A percentile compares a stretch with the other conserved stretches of the same genome.
Evolutionary conservation across 2,888 invertebrate species (phyloP).

Genomic region (Metalampra italica): DNA sequence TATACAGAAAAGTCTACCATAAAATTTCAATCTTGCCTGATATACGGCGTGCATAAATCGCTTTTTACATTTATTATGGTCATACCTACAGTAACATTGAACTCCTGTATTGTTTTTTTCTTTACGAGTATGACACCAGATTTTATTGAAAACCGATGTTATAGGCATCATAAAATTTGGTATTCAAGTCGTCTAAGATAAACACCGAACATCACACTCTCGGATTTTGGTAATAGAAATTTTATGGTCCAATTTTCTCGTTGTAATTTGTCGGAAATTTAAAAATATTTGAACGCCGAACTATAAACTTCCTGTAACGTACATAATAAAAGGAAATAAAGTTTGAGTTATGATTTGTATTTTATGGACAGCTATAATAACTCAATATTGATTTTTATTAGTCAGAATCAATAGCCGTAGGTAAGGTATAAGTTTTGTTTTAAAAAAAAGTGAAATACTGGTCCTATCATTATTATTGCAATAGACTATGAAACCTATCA

Average conservation of each 20-base stretch:
- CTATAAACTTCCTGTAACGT: slow-evolving; percentile 18
- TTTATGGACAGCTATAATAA: slow-evolving; percentile 2
- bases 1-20: slow-evolving; percentile 7
- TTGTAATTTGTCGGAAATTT: slow-evolving; percentile 38
- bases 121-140: slow-evolving; percentile 37
- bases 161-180: slow-evolving; percentile 53
- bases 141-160: slow-evolving; percentile 61
- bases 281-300: slow-evolving; percentile 21
- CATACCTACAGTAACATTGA: slow-evolving; percentile 36
- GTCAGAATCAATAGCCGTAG: neutral
- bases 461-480: too few relatives aligned
- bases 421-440: neutral
- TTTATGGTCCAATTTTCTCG: slow-evolving; percentile 52
- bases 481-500: slow-evolving; percentile 21
- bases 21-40: slow-evolving; percentile 31
- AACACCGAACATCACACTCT: slow-evolving; percentile 40
- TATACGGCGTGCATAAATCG: slow-evolving; percentile 37
- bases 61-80: slow-evolving; percentile 41
- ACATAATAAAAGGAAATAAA: slow-evolving; percentile 5
- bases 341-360: neutral
- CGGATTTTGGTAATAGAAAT: slow-evolving; percentile 42
- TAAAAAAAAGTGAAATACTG: too few relatives aligned
- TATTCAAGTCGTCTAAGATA: slow-evolving; percentile 46
- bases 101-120: slow-evolving; percentile 45
- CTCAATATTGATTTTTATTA: neutral